Evolutionary conservation across 2,113 vertebrate species (phyloP).

Genomic region (Columbina picui): DNA sequence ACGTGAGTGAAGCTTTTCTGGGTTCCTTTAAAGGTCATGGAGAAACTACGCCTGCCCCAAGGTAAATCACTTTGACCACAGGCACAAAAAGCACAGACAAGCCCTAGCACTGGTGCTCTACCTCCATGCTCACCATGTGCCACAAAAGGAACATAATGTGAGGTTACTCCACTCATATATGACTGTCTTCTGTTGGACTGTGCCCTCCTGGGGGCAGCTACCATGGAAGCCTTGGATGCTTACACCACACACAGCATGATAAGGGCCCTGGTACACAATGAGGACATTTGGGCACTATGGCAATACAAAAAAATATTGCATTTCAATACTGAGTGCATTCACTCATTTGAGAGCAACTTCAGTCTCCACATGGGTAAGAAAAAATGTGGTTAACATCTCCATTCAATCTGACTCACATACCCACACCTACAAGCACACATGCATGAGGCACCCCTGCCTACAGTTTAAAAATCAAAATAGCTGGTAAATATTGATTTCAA

Average conservation of each 20-base stretch:
- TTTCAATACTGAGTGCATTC: not conserved
- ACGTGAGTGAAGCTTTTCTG: not conserved
- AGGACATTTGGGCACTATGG: fast-evolving
- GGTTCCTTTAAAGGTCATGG: not conserved
- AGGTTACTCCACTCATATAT: fast-evolving
- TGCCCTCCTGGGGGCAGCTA: not conserved
- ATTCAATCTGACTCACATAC: not conserved
- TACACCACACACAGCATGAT: fast-evolving
- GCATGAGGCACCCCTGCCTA: not conserved
- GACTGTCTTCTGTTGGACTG: not conserved
- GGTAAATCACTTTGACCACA: not conserved
- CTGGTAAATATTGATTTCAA: not conserved
- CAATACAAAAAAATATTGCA: not conserved
- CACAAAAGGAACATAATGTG: not conserved
- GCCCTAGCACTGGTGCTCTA: not conserved
- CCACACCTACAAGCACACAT: not conserved
- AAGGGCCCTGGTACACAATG: not conserved
- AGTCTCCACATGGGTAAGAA: not conserved
- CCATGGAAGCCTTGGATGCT: not conserved
- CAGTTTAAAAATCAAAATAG: not conserved
- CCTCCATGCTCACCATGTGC: not conserved
- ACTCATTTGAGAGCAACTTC: not conserved
- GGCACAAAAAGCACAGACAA: not conserved
- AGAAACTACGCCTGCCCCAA: not conserved
- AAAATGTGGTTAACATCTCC: not conserved